Evolutionary conservation across 2,888 invertebrate genomes (phyloP).

Genomic region (Nycteola revayana): DNA sequence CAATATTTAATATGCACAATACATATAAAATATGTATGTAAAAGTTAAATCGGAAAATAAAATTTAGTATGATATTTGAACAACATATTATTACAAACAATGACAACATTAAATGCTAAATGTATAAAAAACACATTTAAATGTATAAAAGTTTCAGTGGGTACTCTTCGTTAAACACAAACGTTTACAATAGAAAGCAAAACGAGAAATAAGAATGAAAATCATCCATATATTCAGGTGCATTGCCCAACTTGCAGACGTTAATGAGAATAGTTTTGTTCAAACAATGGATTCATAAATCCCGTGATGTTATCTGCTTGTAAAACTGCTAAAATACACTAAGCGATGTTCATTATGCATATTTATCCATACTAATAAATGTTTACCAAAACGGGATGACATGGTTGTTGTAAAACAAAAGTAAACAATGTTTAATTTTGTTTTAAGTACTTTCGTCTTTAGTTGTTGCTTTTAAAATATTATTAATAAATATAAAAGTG

Average conservation of each 20-base stretch:
- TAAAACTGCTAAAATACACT: conserved; percentile 61
- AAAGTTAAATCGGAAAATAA: too few species aligned
- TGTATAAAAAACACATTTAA: too few species aligned
- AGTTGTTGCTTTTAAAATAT: too few species aligned
- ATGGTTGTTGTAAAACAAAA: conserved; percentile 32
- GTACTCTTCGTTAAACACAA: too few species aligned
- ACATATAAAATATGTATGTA: too few species aligned
- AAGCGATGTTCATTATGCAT: conserved; percentile 60
- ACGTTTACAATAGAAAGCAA: conserved; percentile 26
- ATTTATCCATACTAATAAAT: conserved; percentile 65
- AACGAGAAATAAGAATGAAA: conserved; percentile 36
- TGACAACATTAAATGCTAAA: too few species aligned
- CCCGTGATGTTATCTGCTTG: conserved; percentile 58
- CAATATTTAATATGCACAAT: too few species aligned
- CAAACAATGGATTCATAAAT: conserved; percentile 73
- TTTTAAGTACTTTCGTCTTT: too few species aligned
- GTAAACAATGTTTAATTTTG: conserved; percentile 30
- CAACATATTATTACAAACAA: too few species aligned
- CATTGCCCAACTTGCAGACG: conserved; percentile 44
- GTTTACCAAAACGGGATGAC: conserved; percentile 49
- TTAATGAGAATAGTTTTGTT: conserved; percentile 63
- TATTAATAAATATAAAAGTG: too few species aligned
- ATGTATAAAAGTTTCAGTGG: too few species aligned
- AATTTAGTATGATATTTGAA: too few species aligned
- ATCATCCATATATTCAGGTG: conserved; percentile 41